Evolutionary conservation across 2,888 invertebrate species (phyloP).

Genomic region (Automeris io): DNA sequence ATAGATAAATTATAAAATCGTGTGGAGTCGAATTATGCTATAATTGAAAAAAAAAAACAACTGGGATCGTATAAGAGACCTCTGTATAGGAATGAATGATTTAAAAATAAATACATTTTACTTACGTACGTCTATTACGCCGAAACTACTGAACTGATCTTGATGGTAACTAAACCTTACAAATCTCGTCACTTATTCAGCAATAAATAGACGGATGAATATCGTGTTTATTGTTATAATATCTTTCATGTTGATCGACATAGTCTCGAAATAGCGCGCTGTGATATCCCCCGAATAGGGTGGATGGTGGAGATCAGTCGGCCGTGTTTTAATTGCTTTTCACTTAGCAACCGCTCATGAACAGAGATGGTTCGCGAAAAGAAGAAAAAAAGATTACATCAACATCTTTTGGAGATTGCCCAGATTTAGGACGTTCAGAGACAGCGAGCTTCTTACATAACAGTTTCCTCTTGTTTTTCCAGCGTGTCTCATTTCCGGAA

Average conservation of each 20-base stretch:
- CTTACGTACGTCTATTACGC: too few species aligned
- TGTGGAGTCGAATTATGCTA: too few species aligned
- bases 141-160: too few species aligned
- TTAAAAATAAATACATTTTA: too few species aligned
- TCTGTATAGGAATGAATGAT: too few species aligned
- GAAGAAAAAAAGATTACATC: conserved; percentile 76
- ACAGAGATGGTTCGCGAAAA: conserved; percentile 68
- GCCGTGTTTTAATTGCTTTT: conserved; percentile 78
- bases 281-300: conserved; percentile 28
- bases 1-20: too few species aligned
- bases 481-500: conserved; percentile 74
- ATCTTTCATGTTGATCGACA: conserved; percentile 60
- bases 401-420: conserved; percentile 74
- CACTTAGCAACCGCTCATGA: conserved; percentile 77
- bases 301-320: conserved; percentile 70
- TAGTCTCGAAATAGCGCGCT: conserved; percentile 38
- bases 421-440: conserved; percentile 71
- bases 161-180: not conserved
- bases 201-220: conserved; percentile 26
- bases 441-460: conserved; percentile 68
- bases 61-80: too few species aligned
- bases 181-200: not conserved
- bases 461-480: conserved; percentile 75
- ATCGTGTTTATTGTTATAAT: conserved; percentile 48
- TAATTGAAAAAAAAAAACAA: too few species aligned